These are phyloP conservation scores for Drosophila sproati DNA, from an alignment of 1,140 invertebrate genomes.

Conservation along the genomic window DNA sequence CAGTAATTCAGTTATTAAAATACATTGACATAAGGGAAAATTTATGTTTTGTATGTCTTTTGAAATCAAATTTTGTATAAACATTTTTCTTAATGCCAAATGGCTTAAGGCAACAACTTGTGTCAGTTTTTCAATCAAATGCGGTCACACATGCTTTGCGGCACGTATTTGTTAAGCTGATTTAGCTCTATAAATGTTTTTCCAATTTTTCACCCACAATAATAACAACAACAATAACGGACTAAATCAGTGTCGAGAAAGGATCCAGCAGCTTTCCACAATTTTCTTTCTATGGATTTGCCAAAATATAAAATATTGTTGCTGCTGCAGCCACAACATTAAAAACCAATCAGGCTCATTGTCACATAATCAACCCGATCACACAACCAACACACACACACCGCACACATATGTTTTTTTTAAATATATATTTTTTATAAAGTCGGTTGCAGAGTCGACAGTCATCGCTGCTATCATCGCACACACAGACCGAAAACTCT, in stretches of 20 bases:
- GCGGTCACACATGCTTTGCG: background rate
- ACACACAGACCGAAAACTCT: conserved; percentile 55
- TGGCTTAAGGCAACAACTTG: background rate
- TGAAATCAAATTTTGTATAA: background rate
- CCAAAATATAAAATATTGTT: conserved; percentile 7
- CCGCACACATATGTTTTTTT: conserved; percentile 18
- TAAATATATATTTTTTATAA: conserved; percentile 61
- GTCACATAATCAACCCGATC: conserved; percentile 69
- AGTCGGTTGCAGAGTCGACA: conserved; percentile 17
- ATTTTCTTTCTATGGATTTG: conserved; percentile 7
- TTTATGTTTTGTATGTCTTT: too few relatives aligned
- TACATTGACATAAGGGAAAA: too few relatives aligned
- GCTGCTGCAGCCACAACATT: conserved; percentile 46
- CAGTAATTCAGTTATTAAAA: too few relatives aligned
- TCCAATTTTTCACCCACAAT: background rate
- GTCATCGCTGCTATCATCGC: conserved; percentile 8
- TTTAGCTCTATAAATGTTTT: background rate
- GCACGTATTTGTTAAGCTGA: background rate
- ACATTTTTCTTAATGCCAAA: background rate
- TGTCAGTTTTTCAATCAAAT: background rate
- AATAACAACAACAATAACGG: too few relatives aligned
- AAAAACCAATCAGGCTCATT: conserved; percentile 79
- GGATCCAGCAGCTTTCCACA: background rate
- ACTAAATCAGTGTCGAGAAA: background rate
- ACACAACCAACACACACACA: conserved; percentile 21